phyloP scores from a whole-genome alignment of 92 coral and sea anemone genomes.

The Heteractis magnifica region DNA sequence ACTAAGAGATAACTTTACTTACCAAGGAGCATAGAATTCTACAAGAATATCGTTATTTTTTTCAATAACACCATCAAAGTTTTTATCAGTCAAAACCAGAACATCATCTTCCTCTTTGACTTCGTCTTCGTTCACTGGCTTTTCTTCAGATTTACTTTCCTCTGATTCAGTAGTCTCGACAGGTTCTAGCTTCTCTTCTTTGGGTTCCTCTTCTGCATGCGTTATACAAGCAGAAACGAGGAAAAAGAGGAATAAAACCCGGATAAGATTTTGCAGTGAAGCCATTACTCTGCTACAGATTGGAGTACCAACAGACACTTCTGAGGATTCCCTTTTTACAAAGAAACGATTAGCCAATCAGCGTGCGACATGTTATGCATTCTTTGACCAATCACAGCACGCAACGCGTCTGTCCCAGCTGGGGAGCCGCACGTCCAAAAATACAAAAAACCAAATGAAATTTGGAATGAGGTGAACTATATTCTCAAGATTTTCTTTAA shows the following conservation, averaged over 20 bases:
- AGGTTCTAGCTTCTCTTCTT: constrained; percentile 37
- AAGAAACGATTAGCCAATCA: constrained; percentile 79
- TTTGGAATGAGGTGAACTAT: background rate
- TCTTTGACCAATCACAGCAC: constrained; percentile 61
- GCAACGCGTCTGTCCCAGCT: constrained; percentile 27
- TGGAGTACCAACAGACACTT: background rate
- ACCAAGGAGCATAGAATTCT: constrained; percentile 99
- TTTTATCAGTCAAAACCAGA: constrained; percentile 70
- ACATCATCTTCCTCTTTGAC: constrained; percentile 85
- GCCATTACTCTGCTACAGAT: background rate
- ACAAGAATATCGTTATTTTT: constrained; percentile 76
- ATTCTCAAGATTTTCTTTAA: background rate
- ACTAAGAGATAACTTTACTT: constrained; percentile 21
- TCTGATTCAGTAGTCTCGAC: constrained; percentile 40
- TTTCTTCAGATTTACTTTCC: constrained; percentile 31
- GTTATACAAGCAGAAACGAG: constrained; percentile 54
- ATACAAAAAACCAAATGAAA: background rate
- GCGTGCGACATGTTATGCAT: constrained; percentile 78
- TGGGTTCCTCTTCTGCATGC: constrained; percentile 62
- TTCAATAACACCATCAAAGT: constrained; percentile 77
- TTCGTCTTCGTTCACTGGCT: constrained; percentile 38
- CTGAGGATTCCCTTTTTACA: constrained; percentile 79
- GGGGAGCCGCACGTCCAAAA: background rate
- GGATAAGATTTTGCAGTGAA: constrained; percentile 11
- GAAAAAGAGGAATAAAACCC: constrained; percentile 42